A percentile compares a stretch with the other conserved stretches of the same genome.
phyloP scores from a whole-genome alignment of 2,888 invertebrate genomes.

The Nezara viridula region DNA sequence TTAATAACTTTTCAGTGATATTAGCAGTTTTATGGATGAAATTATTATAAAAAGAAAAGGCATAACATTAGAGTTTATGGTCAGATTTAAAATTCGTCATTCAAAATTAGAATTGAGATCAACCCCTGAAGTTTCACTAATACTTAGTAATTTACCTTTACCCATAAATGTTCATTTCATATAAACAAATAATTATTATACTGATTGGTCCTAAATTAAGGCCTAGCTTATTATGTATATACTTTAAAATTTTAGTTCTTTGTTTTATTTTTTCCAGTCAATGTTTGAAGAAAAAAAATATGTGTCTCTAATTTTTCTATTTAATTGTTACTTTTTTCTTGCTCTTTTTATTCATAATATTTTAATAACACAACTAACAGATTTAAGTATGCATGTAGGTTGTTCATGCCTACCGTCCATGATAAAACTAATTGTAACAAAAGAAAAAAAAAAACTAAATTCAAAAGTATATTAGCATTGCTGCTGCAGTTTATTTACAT shows the following conservation, averaged over 20 bases:
- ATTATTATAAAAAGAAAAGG: not conserved
- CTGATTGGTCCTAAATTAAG: conserved; percentile 49
- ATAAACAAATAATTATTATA: conserved; percentile 35
- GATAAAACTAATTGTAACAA: conserved; percentile 31
- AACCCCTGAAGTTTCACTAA: conserved; percentile 6
- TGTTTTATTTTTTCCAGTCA: not conserved
- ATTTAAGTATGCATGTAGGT: conserved; percentile 59
- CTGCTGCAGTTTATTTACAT: not conserved
- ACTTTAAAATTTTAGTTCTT: not conserved
- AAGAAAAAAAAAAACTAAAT: not conserved
- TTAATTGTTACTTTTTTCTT: conserved; percentile 8
- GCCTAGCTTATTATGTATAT: conserved; percentile 44
- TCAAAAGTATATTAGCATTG: not conserved
- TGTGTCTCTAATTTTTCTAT: not conserved
- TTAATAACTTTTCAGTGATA: too few relatives aligned
- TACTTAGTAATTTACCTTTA: not conserved
- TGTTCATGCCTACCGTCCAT: conserved; percentile 59
- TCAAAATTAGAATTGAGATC: not conserved
- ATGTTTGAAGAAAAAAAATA: not conserved
- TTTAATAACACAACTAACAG: not conserved
- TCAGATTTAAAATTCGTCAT: not conserved
- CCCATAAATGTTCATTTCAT: not conserved
- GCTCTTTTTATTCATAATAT: not conserved
- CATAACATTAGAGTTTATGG: not conserved
- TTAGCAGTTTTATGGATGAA: too few relatives aligned